phyloP scores from a whole-genome alignment of 2,113 vertebrate genomes.

The Martes martes region DNA sequence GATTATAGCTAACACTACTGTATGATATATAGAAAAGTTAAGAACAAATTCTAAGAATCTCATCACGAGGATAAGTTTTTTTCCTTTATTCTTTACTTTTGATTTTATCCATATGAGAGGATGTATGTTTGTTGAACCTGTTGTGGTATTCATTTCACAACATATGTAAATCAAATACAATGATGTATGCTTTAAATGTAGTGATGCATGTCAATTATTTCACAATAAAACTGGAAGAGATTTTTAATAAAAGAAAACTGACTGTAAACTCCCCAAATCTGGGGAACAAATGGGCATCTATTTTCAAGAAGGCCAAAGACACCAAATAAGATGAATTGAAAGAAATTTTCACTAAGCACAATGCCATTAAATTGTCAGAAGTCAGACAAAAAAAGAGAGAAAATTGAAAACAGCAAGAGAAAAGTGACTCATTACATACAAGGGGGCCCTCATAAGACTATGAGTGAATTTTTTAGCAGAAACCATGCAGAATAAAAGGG shows the following conservation, averaged over 20 bases:
- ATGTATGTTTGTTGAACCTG: neutral
- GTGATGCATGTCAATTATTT: neutral
- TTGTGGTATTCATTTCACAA: neutral
- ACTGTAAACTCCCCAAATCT: neutral
- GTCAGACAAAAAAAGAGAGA: neutral
- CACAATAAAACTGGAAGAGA: neutral
- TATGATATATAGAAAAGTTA: neutral
- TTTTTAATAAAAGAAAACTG: neutral
- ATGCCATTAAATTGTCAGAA: neutral
- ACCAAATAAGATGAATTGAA: neutral
- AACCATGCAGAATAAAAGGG: neutral
- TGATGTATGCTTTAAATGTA: neutral
- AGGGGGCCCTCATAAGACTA: neutral
- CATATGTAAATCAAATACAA: neutral
- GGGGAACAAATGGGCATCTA: neutral
- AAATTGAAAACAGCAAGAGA: neutral
- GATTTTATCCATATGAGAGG: neutral
- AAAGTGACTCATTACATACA: neutral
- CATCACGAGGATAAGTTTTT: neutral
- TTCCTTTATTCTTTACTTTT: neutral
- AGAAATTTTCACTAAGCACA: neutral
- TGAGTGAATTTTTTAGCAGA: neutral
- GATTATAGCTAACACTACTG: neutral
- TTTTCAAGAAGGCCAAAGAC: neutral
- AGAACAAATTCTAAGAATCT: neutral